Evolutionary conservation across 2,113 vertebrate species (phyloP), one percentile per base, ranked within the genome.

Genomic region (Silurus glanis): DNA sequence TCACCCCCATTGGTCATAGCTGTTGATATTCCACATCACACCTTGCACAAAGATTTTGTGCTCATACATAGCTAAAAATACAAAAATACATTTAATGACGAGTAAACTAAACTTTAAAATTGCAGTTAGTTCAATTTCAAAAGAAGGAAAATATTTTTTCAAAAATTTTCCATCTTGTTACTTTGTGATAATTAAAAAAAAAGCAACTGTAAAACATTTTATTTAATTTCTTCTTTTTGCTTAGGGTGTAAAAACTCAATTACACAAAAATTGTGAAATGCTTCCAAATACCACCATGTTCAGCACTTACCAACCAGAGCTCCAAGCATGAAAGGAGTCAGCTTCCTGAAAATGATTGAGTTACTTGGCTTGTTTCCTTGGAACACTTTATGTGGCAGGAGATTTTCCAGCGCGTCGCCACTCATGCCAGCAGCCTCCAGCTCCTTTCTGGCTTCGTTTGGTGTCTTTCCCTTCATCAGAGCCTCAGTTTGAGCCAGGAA

Each of bases 31-130:
- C 98, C 98, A 99, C 61, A 99, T 94, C 88, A 97, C 28, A 14
- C 98, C 98, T 94, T 99, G 98, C 47, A 99, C 95, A 61, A 99
- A 99, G 95, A 99, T 99, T 95, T 99, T 99, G 94, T 99, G 98
- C 62, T 99, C 98, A 25, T 99, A 99, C 97, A 99, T 96, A 49
- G 97, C 98, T 99, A 90, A 9, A 82, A 79, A 85, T 85, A 28
- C 10, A 67, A 55, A 25, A 9, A 83, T 7, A 83, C 25, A 75
- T 7, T 14, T 58, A 45, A 21, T 17, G 12, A 58, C 14, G 37
- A 37, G 37, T 37, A 2, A 37, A 37, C 37, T 2, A 37, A 37
- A 37, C 37, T 37, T 37, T 37, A 37, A 37, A 37, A 37, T 37
- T 37, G 37, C 37, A 37, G 37, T 37, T 37, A 37, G 37, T 37